Evolutionary conservation across 2,113 vertebrate genomes (phyloP), one percentile per base, ranked within the genome.

Genomic region (Tapirus terrestris): DNA sequence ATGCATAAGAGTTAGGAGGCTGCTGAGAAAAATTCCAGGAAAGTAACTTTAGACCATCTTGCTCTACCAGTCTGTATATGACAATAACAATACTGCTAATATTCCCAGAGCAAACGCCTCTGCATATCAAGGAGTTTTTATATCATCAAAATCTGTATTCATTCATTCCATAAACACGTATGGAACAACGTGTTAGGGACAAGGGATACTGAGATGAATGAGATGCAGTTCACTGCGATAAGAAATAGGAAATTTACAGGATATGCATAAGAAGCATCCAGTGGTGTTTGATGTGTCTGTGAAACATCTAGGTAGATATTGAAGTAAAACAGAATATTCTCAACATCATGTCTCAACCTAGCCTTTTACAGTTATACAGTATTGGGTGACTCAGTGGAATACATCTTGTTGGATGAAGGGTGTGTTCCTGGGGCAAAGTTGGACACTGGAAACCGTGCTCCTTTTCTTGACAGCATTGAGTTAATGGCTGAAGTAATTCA

Each of bases 41-140:
- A 92, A 80, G 36, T 60, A 76, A 89, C 60, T 85, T 94, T 81
- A 61, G 56, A 85, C 33, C 31, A 70, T 67, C 16, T 95, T 94
- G 23, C 13, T 94, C 67, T 91, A 68, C 33, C 31, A 82, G 31
- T 67, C 25, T 94, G 27, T 36, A 60, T 2, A 25, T n/a, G 48
- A 82, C 53, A 72, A 27, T 70, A 83, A 56, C 23, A 92, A 23
- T 53, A 73, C 20, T 48, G 0, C 39, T 95, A 86, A 81, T 92
- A 96, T 84, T 65, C 7, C 53, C 63, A 48, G 31, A 63, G 39
- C 84, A 91, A 93, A 88, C 51, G 80, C 51, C 67, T 90, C 70
- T 0, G 3, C 10, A 58, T 68, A 84, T 79, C 51, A 85, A 93
- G 48, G 56, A 77, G 36, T 68, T 86, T 95, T 92, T n/a, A 80